Percentiles rank a stretch among this genome's conserved stretches.
phyloP scores from a whole-genome alignment of 1,140 invertebrate species.

The Drosophila ironensis region DNA sequence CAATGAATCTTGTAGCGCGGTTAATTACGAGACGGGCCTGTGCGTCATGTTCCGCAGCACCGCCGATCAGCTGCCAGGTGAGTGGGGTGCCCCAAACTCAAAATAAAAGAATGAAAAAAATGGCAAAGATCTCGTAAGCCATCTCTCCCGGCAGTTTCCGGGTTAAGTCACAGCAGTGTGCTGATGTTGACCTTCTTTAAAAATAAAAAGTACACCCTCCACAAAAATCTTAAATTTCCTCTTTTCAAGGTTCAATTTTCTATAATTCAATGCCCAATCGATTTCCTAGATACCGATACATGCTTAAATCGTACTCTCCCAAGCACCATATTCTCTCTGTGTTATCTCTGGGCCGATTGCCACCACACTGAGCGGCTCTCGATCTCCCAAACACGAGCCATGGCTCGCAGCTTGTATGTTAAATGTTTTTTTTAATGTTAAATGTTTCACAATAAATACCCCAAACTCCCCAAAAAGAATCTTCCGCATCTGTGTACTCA shows the following conservation, averaged over 20 bases:
- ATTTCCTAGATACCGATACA: no score
- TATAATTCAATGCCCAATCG: no score
- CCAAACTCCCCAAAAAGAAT: slow-evolving; percentile 9
- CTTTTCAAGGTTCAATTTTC: no score
- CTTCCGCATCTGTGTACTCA: background rate
- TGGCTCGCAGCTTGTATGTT: slow-evolving; percentile 40
- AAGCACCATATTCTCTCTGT: slow-evolving; percentile 16
- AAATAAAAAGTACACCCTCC: no score
- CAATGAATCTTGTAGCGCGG: slow-evolving; percentile 93
- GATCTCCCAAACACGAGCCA: slow-evolving; percentile 39
- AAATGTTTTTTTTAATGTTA: slow-evolving; percentile 43
- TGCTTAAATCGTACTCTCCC: no score
- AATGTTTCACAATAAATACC: slow-evolving; percentile 28
- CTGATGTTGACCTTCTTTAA: no score
- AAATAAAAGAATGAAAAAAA: no score
- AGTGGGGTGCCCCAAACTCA: no score
- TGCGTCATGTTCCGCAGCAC: slow-evolving; percentile 96
- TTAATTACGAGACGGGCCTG: slow-evolving; percentile 97
- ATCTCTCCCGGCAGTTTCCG: no score
- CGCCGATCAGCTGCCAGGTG: slow-evolving; percentile 93
- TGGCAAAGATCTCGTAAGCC: no score
- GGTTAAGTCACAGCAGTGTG: no score
- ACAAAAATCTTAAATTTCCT: no score
- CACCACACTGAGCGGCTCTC: slow-evolving; percentile 26
- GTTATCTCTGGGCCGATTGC: slow-evolving; percentile 39